A percentile compares a stretch with the other conserved stretches of the same genome.
These are phyloP conservation scores for Pelusios castaneus DNA, from an alignment of 2,113 vertebrate genomes.

Conservation along the genomic window DNA sequence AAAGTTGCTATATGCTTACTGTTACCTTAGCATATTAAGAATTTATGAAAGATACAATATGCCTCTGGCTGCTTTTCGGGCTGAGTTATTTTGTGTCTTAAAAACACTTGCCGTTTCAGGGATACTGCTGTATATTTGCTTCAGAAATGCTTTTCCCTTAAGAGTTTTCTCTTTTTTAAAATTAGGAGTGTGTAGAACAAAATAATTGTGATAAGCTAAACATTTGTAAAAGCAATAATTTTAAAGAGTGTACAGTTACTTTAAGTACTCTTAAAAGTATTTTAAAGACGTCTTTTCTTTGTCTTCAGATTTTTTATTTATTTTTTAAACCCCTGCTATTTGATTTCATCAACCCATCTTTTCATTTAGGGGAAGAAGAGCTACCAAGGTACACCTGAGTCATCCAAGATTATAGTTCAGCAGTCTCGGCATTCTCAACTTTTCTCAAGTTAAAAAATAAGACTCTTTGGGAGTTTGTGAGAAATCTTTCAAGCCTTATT, in stretches of 20 bases:
- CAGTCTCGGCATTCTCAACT: no score
- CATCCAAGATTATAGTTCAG: no score
- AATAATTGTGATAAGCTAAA: background rate
- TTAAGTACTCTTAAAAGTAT: no score
- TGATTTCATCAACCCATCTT: no score
- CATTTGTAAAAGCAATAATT: background rate
- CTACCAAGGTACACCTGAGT: no score
- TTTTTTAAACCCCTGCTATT: no score
- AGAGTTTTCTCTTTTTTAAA: background rate
- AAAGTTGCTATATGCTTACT: background rate
- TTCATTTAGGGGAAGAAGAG: no score
- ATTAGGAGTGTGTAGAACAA: background rate
- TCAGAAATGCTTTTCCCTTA: background rate
- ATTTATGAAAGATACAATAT: background rate
- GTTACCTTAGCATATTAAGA: background rate
- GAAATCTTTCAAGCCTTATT: no score
- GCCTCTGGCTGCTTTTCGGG: background rate
- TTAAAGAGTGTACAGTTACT: background rate
- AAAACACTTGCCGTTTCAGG: background rate
- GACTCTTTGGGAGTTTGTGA: no score
- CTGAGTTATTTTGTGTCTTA: background rate
- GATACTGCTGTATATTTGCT: background rate
- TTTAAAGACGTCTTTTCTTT: no score
- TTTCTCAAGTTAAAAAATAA: no score
- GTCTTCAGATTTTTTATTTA: no score